Percentiles rank a stretch among this genome's conserved stretches.
Conservation (phyloP, 1,140 invertebrate genomes). For the Limonius californicus region DNA sequence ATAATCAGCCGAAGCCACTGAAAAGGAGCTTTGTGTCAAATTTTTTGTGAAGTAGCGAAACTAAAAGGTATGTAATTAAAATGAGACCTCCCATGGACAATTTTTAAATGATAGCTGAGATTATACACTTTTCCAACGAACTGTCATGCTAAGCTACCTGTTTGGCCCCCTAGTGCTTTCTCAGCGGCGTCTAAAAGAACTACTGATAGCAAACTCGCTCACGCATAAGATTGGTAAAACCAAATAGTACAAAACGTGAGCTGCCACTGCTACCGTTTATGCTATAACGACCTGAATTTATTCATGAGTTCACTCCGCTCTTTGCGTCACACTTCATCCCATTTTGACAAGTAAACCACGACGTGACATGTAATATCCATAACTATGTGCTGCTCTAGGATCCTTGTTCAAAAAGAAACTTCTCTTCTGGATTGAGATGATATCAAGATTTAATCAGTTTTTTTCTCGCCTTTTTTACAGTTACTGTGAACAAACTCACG, state of each 20-base stretch:
- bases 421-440: no score
- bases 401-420: no score
- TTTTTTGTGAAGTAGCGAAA: slow-evolving; percentile 16
- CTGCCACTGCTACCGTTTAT: slow-evolving; percentile 27
- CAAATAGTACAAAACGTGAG: slow-evolving; percentile 31
- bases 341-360: slow-evolving; percentile 4
- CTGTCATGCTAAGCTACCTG: slow-evolving; percentile 12
- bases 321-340: slow-evolving; percentile 16
- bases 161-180: slow-evolving; percentile 5
- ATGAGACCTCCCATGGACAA: slow-evolving; percentile 28
- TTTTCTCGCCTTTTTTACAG: no score
- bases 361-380: slow-evolving; percentile 16
- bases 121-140: slow-evolving; percentile 19
- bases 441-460: no score
- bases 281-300: slow-evolving; percentile 12
- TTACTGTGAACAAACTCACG: no score
- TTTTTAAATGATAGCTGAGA: slow-evolving; percentile 28
- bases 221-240: slow-evolving; percentile 30
- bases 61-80: slow-evolving; percentile 24
- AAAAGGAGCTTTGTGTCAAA: not conserved
- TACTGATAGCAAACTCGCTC: slow-evolving; percentile 29
- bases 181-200: slow-evolving; percentile 19
- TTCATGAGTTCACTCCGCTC: slow-evolving; percentile 11
- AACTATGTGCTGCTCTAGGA: not conserved
- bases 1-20: not conserved